Percentiles rank a stretch among this genome's conserved stretches.
Evolutionary conservation across 2,113 vertebrate genomes (phyloP).

Genomic region (Plecotus auritus): DNA sequence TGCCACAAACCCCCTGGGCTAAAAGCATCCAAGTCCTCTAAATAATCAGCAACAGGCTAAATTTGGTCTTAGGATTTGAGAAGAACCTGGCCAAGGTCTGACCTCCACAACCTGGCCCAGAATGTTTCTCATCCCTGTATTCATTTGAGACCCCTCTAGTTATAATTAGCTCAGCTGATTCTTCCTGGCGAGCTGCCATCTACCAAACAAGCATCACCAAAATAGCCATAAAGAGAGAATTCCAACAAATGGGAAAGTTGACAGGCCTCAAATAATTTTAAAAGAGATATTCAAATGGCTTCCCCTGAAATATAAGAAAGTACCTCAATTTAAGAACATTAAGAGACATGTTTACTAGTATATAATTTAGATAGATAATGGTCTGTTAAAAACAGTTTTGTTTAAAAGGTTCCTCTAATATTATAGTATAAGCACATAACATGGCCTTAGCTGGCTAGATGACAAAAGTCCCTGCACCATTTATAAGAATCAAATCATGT

Average conservation of each 20-base stretch:
- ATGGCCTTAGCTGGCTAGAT: not conserved
- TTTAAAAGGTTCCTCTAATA: not conserved
- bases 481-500: slow-evolving; percentile 38
- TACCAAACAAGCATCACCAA: slow-evolving; percentile 42
- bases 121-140: not conserved
- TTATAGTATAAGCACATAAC: not conserved
- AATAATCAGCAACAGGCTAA: slow-evolving; percentile 47
- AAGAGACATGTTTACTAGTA: slow-evolving; percentile 7
- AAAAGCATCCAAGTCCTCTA: slow-evolving; percentile 20
- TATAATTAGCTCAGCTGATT: slow-evolving; percentile 61
- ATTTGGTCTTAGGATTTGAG: slow-evolving; percentile 42
- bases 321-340: slow-evolving; percentile 32
- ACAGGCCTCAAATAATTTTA: slow-evolving; percentile 24
- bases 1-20: not conserved
- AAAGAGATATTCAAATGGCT: slow-evolving; percentile 24
- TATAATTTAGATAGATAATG: slow-evolving; percentile 20
- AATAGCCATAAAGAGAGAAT: slow-evolving; percentile 33
- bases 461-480: not conserved
- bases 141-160: slow-evolving; percentile 27
- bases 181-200: slow-evolving; percentile 41
- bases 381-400: not conserved
- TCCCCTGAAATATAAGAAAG: slow-evolving; percentile 5
- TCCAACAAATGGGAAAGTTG: slow-evolving; percentile 33
- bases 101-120: slow-evolving; percentile 15
- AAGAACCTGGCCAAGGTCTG: slow-evolving; percentile 34